A percentile compares a stretch with the other conserved stretches of the same genome.
Evolutionary conservation across 2,888 invertebrate species (phyloP).

Genomic region (Lathronympha strigana): DNA sequence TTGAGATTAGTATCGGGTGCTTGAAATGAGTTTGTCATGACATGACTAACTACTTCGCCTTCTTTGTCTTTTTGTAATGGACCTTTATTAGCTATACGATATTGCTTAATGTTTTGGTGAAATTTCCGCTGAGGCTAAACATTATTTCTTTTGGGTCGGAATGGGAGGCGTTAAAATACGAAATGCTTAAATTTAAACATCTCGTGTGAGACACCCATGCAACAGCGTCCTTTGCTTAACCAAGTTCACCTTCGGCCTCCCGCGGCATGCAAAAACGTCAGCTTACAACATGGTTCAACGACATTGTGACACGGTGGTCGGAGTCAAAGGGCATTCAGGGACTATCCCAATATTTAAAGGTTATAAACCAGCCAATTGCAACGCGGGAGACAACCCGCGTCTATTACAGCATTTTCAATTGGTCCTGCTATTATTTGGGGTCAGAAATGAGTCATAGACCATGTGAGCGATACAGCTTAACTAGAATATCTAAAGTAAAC

Average conservation of each 20-base stretch:
- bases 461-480: conserved; percentile 48
- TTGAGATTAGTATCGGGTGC: too few relatives aligned
- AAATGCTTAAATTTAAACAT: not conserved
- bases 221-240: not conserved
- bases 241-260: conserved; percentile 4
- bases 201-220: not conserved
- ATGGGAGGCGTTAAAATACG: not conserved
- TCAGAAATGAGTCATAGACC: conserved; percentile 60
- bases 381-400: conserved; percentile 29
- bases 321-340: conserved; percentile 16
- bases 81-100: not conserved
- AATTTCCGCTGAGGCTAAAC: not conserved
- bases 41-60: too few relatives aligned
- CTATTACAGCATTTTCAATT: conserved; percentile 35
- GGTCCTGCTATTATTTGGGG: conserved; percentile 39
- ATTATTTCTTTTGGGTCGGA: not conserved
- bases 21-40: too few relatives aligned
- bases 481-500: conserved; percentile 48
- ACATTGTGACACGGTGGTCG: not conserved
- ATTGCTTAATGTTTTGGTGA: not conserved
- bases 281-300: not conserved
- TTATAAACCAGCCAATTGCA: conserved; percentile 27
- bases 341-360: conserved; percentile 28
- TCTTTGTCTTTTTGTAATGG: too few relatives aligned
- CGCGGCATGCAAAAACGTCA: conserved; percentile 2